Percentiles rank a stretch among this genome's conserved stretches.
Evolutionary conservation across 2,797 vertebrate species (phyloP).

Genomic region (Sarcoramphus papa): DNA sequence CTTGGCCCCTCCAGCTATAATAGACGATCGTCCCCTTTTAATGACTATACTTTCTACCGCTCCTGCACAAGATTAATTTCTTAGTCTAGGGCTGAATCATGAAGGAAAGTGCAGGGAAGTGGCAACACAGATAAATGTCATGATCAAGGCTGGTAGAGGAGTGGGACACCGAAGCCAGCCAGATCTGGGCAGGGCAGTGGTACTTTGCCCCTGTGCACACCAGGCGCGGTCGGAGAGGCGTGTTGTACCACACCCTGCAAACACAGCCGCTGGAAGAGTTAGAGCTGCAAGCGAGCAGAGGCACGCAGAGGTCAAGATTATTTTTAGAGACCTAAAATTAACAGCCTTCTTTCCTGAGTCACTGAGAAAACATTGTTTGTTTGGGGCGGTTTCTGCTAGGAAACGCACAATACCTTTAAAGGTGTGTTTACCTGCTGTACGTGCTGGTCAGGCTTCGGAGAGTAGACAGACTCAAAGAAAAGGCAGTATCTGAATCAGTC

Average conservation of each 20-base stretch:
- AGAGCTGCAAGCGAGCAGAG: background rate
- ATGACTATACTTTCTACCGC: background rate
- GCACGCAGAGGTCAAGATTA: background rate
- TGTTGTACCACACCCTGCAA: background rate
- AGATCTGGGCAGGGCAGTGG: background rate
- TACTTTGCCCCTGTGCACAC: background rate
- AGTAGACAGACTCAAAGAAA: background rate
- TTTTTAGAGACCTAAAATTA: slow-evolving; percentile 17
- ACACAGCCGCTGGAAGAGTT: background rate
- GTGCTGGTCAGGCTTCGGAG: background rate
- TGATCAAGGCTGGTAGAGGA: background rate
- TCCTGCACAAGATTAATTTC: background rate
- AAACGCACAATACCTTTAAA: background rate
- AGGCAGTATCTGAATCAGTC: background rate
- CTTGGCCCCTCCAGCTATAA: background rate
- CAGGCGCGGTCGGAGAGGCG: rapidly evolving
- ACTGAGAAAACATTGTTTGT: background rate
- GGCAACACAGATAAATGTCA: background rate
- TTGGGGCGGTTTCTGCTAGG: background rate
- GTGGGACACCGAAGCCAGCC: background rate
- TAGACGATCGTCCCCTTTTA: background rate
- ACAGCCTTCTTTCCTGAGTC: background rate
- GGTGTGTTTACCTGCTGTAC: background rate
- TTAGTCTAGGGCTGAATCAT: background rate
- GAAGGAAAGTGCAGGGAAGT: background rate